These are phyloP conservation scores for Amphibalanus amphitrite DNA, from an alignment of 1,140 invertebrate species.

Conservation along the genomic window DNA sequence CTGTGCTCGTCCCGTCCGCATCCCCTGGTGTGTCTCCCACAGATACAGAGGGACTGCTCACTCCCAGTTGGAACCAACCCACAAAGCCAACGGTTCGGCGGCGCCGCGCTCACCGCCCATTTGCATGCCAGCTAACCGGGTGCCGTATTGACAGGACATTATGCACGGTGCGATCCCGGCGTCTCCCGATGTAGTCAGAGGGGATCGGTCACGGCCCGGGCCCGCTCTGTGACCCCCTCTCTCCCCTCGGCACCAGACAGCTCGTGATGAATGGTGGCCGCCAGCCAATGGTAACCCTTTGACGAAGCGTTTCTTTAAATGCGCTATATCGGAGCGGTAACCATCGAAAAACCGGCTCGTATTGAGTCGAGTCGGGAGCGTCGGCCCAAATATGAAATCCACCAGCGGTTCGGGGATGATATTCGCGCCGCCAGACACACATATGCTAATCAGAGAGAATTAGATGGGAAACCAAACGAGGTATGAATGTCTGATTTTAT, in stretches of 20 bases:
- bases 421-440: neutral
- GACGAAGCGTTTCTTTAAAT: neutral
- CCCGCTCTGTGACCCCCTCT: too few relatives aligned
- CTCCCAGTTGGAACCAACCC: too few relatives aligned
- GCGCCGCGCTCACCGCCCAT: neutral
- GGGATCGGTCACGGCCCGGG: neutral
- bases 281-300: neutral
- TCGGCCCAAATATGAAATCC: neutral
- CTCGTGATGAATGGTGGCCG: neutral
- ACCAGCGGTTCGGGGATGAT: neutral
- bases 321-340: neutral
- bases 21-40: too few relatives aligned
- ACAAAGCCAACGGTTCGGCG: neutral
- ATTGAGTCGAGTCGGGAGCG: neutral
- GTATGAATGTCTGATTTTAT: conserved; percentile 1
- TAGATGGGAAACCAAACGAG: neutral
- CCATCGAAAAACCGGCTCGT: neutral
- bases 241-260: too few relatives aligned
- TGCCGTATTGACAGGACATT: neutral
- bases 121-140: neutral
- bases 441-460: neutral
- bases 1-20: too few relatives aligned
- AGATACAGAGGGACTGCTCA: too few relatives aligned
- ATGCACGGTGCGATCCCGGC: neutral
- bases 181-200: neutral